Percentiles rank a stretch among this genome's conserved stretches.
Evolutionary conservation across 1,140 invertebrate genomes (phyloP).

Genomic region (Lysiphlebus fabarum): DNA sequence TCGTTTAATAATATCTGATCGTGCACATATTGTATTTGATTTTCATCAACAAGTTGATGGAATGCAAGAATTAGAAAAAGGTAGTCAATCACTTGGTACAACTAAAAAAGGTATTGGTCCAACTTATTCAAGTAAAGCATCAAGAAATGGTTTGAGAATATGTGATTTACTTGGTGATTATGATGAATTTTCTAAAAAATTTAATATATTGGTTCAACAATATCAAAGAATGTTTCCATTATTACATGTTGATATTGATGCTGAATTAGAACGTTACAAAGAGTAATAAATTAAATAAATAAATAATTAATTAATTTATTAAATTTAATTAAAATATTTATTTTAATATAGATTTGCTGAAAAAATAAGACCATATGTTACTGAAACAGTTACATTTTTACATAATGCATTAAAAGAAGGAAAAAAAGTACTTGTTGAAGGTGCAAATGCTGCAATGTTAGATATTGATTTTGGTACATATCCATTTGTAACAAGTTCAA

Average conservation of each 20-base stretch:
- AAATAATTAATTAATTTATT: too few species aligned
- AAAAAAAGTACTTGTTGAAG: slow-evolving; percentile 83
- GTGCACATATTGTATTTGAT: slow-evolving; percentile 93
- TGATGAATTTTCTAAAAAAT: slow-evolving; percentile 83
- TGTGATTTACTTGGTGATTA: slow-evolving; percentile 93
- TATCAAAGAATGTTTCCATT: slow-evolving; percentile 86
- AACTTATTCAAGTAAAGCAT: slow-evolving; percentile 94
- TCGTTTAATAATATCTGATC: slow-evolving; percentile 89
- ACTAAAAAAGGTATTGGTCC: slow-evolving; percentile 99
- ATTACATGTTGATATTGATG: slow-evolving; percentile 80
- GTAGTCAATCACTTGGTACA: slow-evolving; percentile 83
- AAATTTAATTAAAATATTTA: too few species aligned
- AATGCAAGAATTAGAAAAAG: slow-evolving; percentile 87
- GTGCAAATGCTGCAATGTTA: slow-evolving; percentile 94
- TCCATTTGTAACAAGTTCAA: slow-evolving; percentile 98
- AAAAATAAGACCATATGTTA: slow-evolving; percentile 80
- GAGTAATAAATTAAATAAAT: too few species aligned
- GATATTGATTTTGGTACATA: slow-evolving; percentile 99
- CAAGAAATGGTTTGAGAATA: slow-evolving; percentile 87
- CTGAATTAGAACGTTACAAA: slow-evolving; percentile 78
- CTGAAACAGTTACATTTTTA: slow-evolving; percentile 88
- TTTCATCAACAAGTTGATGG: slow-evolving; percentile 94
- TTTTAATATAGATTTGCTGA: slow-evolving; percentile 80
- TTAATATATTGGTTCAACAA: slow-evolving; percentile 72
- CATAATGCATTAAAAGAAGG: slow-evolving; percentile 70